phyloP scores from a whole-genome alignment of 2,113 vertebrate genomes.

The Hippocampus mohnikei region DNA sequence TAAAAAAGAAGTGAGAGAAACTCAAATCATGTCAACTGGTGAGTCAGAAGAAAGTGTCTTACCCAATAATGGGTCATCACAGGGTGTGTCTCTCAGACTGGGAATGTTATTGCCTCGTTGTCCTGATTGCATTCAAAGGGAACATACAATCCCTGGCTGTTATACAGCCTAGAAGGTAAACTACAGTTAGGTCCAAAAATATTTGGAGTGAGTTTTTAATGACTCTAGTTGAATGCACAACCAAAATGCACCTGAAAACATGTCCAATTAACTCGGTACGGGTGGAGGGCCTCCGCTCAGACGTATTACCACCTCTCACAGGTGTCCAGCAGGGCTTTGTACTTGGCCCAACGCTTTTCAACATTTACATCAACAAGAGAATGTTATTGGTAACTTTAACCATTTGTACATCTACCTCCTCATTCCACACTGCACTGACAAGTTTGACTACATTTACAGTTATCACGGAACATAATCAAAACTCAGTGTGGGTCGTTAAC shows the following conservation, averaged over 20 bases:
- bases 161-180: not conserved
- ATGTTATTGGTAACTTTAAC: too few relatives aligned
- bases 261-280: too few relatives aligned
- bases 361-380: too few relatives aligned
- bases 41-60: constrained; percentile 39
- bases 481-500: too few relatives aligned
- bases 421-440: too few relatives aligned
- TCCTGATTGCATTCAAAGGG: not conserved
- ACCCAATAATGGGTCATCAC: constrained; percentile 1
- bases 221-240: not conserved
- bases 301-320: too few relatives aligned
- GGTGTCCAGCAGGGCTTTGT: too few relatives aligned
- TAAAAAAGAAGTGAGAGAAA: constrained; percentile 4
- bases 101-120: constrained; percentile 10
- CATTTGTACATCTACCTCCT: too few relatives aligned
- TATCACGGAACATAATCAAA: too few relatives aligned
- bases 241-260: not conserved
- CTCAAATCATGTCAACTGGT: constrained; percentile 59
- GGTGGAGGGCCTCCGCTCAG: too few relatives aligned
- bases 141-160: not conserved
- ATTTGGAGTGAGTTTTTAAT: not conserved
- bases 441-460: too few relatives aligned
- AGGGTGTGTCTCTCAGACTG: constrained; percentile 4
- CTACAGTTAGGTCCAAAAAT: not conserved
- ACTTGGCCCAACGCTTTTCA: too few relatives aligned